phyloP scores from a whole-genome alignment of 2,797 vertebrate genomes.

The Cottoperca gobio region DNA sequence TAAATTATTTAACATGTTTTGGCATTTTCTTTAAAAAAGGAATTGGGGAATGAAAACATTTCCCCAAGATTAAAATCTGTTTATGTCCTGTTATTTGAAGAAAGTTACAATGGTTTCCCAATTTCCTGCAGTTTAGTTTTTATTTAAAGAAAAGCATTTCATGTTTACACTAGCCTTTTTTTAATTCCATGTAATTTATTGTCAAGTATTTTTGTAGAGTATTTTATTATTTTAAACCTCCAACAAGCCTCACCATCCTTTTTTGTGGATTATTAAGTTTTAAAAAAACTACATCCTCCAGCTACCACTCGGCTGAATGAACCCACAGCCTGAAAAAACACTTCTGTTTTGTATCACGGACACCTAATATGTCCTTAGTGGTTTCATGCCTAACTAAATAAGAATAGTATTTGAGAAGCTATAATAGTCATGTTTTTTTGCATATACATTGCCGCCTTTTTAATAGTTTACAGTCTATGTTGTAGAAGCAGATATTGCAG shows the following conservation, averaged over 20 bases:
- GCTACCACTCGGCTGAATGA: not conserved
- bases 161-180: no score
- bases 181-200: not conserved
- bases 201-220: not conserved
- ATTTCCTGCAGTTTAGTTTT: conserved; percentile 41
- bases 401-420: not conserved
- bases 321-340: not conserved
- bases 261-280: not conserved
- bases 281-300: not conserved
- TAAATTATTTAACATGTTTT: conserved; percentile 24
- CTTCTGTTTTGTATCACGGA: no score
- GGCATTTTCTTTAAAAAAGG: not conserved
- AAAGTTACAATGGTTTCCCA: not conserved
- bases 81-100: conserved; percentile 26
- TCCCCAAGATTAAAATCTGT: not conserved
- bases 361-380: no score
- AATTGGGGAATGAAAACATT: conserved; percentile 12
- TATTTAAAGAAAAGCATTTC: conserved; percentile 27
- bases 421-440: not conserved
- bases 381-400: not conserved
- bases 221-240: not conserved
- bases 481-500: not conserved
- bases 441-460: not conserved
- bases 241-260: not conserved
- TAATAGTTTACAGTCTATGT: not conserved